phyloP scores from a whole-genome alignment of 2,797 vertebrate genomes.

The Ambastaia sidthimunki region DNA sequence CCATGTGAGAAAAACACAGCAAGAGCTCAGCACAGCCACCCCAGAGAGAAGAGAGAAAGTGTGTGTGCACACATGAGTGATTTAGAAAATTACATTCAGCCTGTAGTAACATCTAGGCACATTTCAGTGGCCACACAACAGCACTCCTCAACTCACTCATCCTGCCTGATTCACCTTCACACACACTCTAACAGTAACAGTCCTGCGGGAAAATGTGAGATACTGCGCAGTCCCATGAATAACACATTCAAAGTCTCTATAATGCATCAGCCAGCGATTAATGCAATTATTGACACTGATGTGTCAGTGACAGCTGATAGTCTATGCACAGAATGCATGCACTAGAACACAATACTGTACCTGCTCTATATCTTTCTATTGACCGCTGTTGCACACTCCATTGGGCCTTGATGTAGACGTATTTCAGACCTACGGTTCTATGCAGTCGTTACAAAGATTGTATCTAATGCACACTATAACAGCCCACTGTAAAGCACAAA shows the following conservation, averaged over 20 bases:
- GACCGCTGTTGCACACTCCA: not conserved
- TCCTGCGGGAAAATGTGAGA: conserved; percentile 12
- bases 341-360: not conserved
- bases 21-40: no score
- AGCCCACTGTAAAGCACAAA: conserved; percentile 25
- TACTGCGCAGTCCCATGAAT: conserved; percentile 16
- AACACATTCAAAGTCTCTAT: not conserved
- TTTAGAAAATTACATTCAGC: conserved; percentile 49
- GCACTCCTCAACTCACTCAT: conserved; percentile 31
- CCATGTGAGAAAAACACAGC: conserved; percentile 9
- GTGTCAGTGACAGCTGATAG: not conserved
- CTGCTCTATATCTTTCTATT: conserved; percentile 9
- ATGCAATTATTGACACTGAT: not conserved
- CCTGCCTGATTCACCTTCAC: conserved; percentile 25
- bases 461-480: not conserved
- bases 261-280: conserved; percentile 29
- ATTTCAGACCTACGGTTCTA: not conserved
- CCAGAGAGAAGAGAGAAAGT: not conserved
- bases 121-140: conserved; percentile 28
- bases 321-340: conserved; percentile 9
- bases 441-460: not conserved
- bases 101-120: conserved; percentile 40
- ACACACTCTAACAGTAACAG: not conserved
- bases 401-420: not conserved
- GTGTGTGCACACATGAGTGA: conserved; percentile 48